Evolutionary conservation across 2,888 invertebrate species (phyloP).

Genomic region (Drosophila neonasuta): DNA sequence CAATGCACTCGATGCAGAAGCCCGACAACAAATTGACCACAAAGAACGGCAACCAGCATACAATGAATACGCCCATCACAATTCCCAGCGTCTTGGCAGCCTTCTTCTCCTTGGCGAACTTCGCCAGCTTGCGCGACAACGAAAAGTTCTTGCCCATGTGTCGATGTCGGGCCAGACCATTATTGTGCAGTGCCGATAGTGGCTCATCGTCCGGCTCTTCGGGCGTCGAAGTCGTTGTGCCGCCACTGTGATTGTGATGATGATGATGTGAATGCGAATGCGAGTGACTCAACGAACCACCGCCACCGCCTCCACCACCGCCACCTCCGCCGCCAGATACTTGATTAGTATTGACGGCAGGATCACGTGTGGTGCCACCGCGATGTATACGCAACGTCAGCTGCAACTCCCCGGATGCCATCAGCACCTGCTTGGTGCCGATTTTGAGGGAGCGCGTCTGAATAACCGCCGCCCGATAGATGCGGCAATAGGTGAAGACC

Average conservation of each 20-base stretch:
- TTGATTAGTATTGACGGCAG: constrained; percentile 77
- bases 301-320: constrained; percentile 71
- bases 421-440: constrained; percentile 94
- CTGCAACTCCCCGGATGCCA: constrained; percentile 92
- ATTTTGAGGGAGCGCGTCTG: constrained; percentile 95
- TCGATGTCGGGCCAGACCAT: constrained; percentile 88
- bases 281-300: constrained; percentile 78
- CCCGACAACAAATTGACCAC: constrained; percentile 96
- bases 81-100: constrained; percentile 98
- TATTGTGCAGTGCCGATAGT: constrained; percentile 89
- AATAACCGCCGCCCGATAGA: constrained; percentile 95
- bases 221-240: constrained; percentile 85
- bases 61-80: constrained; percentile 98
- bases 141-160: constrained; percentile 94
- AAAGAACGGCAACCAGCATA: constrained; percentile 99
- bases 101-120: constrained; percentile 98
- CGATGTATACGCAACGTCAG: constrained; percentile 96
- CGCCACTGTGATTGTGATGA: constrained; percentile 79
- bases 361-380: constrained; percentile 90
- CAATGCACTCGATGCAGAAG: constrained; percentile 93
- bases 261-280: constrained; percentile 80
- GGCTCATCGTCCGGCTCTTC: constrained; percentile 88
- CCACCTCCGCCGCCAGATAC: constrained; percentile 73
- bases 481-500: constrained; percentile 98
- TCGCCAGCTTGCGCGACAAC: constrained; percentile 94